Conservation (phyloP, 2,888 invertebrate species). For the Cryptus armator region DNA sequence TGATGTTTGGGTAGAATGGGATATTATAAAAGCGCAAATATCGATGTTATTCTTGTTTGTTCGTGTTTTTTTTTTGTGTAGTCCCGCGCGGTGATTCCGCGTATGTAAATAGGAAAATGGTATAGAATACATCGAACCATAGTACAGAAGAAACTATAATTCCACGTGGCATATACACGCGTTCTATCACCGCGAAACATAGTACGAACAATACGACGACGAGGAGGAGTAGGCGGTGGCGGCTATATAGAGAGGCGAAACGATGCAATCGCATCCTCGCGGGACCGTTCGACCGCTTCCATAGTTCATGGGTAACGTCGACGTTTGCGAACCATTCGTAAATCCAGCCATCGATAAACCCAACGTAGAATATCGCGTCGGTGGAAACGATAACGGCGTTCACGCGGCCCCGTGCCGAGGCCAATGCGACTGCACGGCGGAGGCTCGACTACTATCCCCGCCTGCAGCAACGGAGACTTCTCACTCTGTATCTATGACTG, state of each 20-base stretch:
- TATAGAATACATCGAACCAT: conserved; percentile 14
- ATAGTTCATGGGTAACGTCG: conserved; percentile 66
- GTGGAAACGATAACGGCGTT: conserved; percentile 37
- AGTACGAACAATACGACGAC: conserved; percentile 31
- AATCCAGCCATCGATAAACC: conserved; percentile 71
- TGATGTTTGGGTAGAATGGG: too few relatives aligned
- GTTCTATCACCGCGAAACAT: conserved; percentile 20
- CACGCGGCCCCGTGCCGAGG: conserved; percentile 5
- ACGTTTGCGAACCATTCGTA: conserved; percentile 67
- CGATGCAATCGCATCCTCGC: conserved; percentile 58
- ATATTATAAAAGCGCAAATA: too few relatives aligned
- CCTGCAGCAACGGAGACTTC: conserved; percentile 12
- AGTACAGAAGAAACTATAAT: conserved; percentile 33
- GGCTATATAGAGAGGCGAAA: conserved; percentile 22
- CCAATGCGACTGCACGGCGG: conserved; percentile 18
- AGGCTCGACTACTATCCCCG: conserved; percentile 31
- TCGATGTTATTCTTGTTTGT: conserved; percentile 6
- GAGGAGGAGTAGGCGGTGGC: conserved; percentile 8
- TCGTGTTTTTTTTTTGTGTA: neutral
- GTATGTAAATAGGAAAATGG: conserved; percentile 19
- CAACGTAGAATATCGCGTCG: conserved; percentile 64
- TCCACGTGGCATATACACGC: conserved; percentile 11
- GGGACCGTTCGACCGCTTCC: conserved; percentile 58
- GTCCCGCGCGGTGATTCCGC: neutral
- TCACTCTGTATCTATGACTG: conserved; percentile 1